Evolutionary conservation across 2,888 invertebrate species (phyloP).

Genomic region (Tolmerus cingulatus): DNA sequence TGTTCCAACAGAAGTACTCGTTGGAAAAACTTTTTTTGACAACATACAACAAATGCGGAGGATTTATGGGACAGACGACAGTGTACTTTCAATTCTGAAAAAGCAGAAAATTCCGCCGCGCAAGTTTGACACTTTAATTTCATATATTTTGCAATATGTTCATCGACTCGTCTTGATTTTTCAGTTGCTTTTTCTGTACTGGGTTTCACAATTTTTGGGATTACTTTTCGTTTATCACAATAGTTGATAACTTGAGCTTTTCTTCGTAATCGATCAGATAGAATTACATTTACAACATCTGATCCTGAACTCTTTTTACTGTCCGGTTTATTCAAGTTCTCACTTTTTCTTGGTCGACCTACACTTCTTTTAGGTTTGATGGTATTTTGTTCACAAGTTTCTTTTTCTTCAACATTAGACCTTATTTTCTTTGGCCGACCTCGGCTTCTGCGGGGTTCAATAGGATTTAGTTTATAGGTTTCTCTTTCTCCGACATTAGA

Average conservation of each 20-base stretch:
- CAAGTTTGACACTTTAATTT: constrained; percentile 59
- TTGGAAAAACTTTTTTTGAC: constrained; percentile 59
- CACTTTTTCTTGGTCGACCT: not conserved
- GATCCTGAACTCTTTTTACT: not conserved
- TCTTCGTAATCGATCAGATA: not conserved
- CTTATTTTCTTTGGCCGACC: not conserved
- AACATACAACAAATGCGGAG: constrained; percentile 45
- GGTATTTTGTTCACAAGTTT: not conserved
- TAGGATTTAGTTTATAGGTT: no score
- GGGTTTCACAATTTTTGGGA: not conserved
- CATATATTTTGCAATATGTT: constrained; percentile 58
- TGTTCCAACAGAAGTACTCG: constrained; percentile 59
- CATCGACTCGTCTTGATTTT: constrained; percentile 55
- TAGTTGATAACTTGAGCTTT: not conserved
- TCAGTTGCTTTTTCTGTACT: not conserved
- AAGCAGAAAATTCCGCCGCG: constrained; percentile 50
- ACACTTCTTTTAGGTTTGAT: not conserved
- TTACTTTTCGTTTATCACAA: not conserved
- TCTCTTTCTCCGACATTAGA: no score
- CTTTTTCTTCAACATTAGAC: not conserved
- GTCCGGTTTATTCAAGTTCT: not conserved
- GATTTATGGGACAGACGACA: not conserved
- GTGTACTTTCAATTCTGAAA: not conserved
- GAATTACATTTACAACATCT: not conserved
- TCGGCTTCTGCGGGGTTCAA: no score